These are phyloP conservation scores for Ctenoplectra terminalis DNA, from an alignment of 1,140 invertebrate genomes.

Conservation along the genomic window DNA sequence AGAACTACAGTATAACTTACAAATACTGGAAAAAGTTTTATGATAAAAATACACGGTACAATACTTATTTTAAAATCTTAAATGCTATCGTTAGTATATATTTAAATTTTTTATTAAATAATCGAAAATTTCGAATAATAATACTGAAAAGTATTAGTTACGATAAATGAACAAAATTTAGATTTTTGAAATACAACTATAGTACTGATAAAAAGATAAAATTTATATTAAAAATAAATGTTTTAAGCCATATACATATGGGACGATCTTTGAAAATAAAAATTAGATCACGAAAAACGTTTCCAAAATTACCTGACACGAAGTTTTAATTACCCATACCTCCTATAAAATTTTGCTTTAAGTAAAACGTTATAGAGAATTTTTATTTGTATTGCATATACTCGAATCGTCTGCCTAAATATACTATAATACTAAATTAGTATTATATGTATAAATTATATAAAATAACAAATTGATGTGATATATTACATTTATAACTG, in stretches of 20 bases:
- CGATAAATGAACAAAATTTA: background rate
- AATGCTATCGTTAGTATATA: background rate
- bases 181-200: background rate
- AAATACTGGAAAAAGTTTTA: too few relatives aligned
- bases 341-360: constrained; percentile 30
- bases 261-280: constrained; percentile 2
- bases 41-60: too few relatives aligned
- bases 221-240: background rate
- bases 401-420: constrained; percentile 24
- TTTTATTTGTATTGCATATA: constrained; percentile 19
- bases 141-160: background rate
- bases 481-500: constrained; percentile 60
- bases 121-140: too few relatives aligned
- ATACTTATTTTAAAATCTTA: background rate
- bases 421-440: constrained; percentile 42
- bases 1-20: too few relatives aligned
- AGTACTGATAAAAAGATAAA: background rate
- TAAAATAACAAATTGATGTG: constrained; percentile 55
- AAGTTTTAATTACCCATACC: constrained; percentile 24
- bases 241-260: constrained; percentile 23
- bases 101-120: background rate
- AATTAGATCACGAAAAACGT: constrained; percentile 1
- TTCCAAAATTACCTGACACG: constrained; percentile 22
- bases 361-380: constrained; percentile 22
- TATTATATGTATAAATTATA: constrained; percentile 55